Evolutionary conservation across 2,888 invertebrate species (phyloP).

Genomic region (Torymus aiolomorphi): DNA sequence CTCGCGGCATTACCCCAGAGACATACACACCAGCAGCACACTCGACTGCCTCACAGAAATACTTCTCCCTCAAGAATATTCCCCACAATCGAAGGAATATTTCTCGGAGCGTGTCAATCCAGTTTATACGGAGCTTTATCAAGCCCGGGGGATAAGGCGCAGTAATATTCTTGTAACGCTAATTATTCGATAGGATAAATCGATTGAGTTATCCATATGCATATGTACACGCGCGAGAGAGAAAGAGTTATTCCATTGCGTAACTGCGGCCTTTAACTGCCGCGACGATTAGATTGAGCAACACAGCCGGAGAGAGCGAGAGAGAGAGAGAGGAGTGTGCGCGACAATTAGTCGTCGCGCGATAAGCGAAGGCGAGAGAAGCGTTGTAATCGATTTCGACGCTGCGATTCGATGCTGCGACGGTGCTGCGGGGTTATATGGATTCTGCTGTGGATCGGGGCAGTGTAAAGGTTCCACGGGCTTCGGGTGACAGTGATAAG

Average conservation of each 20-base stretch:
- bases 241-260: conserved; percentile 54
- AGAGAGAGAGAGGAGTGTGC: neutral
- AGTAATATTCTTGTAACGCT: conserved; percentile 55
- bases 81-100: no score
- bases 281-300: conserved; percentile 52
- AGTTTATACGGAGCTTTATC: conserved; percentile 41
- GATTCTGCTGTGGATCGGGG: no score
- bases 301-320: neutral
- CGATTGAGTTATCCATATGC: conserved; percentile 54
- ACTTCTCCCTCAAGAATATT: no score
- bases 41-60: no score
- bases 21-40: no score
- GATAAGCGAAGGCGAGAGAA: conserved; percentile 6
- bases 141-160: conserved; percentile 13
- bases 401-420: conserved; percentile 3
- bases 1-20: no score
- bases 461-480: no score
- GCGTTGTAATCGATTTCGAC: conserved; percentile 14
- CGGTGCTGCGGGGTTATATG: no score
- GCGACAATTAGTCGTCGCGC: conserved; percentile 27
- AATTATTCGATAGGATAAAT: conserved; percentile 57
- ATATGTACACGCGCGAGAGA: conserved; percentile 11
- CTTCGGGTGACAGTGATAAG: no score
- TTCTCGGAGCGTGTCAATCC: conserved; percentile 37
- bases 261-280: conserved; percentile 46